phyloP scores from a whole-genome alignment of 2,888 invertebrate genomes.

The Physocephala rufipes region DNA sequence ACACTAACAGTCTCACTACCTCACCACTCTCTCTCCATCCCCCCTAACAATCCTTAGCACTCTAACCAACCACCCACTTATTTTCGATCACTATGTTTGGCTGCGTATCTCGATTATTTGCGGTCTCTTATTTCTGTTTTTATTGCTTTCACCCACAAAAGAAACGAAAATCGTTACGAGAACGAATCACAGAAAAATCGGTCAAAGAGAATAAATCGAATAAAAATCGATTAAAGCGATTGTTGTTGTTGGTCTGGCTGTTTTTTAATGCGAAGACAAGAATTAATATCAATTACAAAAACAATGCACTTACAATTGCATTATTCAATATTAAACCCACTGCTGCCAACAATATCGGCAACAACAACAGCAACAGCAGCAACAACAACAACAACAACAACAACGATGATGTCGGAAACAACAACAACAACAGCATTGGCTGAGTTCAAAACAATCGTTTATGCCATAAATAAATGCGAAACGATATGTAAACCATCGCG shows the following conservation, averaged over 20 bases:
- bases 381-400: constrained; percentile 5
- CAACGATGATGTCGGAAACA: constrained; percentile 13
- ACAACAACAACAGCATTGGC: constrained; percentile 21
- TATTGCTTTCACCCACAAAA: constrained; percentile 43
- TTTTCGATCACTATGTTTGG: no score
- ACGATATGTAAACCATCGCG: constrained; percentile 26
- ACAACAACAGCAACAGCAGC: constrained; percentile 21
- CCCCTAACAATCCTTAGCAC: no score
- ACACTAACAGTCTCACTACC: no score
- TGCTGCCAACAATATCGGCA: background rate
- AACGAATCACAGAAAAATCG: constrained; percentile 56
- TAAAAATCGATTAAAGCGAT: constrained; percentile 49
- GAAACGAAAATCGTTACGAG: constrained; percentile 50
- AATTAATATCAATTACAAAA: background rate
- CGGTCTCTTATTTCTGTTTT: background rate
- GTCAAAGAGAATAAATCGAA: constrained; percentile 54
- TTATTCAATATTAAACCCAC: background rate
- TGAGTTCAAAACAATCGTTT: constrained; percentile 15
- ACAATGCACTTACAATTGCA: constrained; percentile 8
- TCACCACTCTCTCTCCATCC: no score
- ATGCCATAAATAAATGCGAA: constrained; percentile 15
- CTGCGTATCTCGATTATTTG: no score
- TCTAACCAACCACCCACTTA: no score
- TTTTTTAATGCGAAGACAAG: background rate
- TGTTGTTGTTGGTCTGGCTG: no score